phyloP scores from a whole-genome alignment of 2,888 invertebrate species.

The Pachymerium ferrugineum region DNA sequence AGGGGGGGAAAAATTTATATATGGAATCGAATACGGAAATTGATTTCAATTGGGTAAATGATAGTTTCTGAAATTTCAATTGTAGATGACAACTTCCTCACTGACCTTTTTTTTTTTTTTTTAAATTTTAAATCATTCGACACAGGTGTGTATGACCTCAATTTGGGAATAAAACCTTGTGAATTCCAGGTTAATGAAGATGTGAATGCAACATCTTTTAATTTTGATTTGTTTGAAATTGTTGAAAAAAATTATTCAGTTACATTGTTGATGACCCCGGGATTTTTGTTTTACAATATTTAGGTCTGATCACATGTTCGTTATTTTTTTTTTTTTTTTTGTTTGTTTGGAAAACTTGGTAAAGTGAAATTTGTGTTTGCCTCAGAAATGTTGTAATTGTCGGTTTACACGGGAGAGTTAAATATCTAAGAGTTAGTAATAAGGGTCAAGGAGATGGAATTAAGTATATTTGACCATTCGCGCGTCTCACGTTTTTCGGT shows the following conservation, averaged over 20 bases:
- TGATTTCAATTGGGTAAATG: background rate
- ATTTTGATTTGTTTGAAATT: background rate
- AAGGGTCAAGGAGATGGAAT: conserved; percentile 19
- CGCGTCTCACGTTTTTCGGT: conserved; percentile 7
- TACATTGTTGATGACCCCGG: too few species aligned
- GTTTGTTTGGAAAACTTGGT: background rate
- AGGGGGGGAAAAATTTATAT: too few species aligned
- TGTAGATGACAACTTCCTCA: conserved; percentile 20
- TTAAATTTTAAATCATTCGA: background rate
- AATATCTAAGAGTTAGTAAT: background rate
- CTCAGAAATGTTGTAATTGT: background rate
- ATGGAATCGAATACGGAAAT: background rate
- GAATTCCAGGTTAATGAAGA: conserved; percentile 5
- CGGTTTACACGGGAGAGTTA: background rate
- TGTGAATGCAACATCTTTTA: background rate
- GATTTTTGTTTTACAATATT: too few species aligned
- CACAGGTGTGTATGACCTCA: background rate
- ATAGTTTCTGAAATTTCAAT: background rate
- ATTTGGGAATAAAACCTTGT: background rate
- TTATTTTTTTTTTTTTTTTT: background rate
- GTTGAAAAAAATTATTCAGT: too few species aligned
- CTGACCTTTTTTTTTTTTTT: background rate
- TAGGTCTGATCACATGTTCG: too few species aligned
- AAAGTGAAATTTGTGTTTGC: background rate
- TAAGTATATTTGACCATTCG: background rate